Conservation (phyloP, 2,888 invertebrate genomes). For the Eremobia ochroleuca region DNA sequence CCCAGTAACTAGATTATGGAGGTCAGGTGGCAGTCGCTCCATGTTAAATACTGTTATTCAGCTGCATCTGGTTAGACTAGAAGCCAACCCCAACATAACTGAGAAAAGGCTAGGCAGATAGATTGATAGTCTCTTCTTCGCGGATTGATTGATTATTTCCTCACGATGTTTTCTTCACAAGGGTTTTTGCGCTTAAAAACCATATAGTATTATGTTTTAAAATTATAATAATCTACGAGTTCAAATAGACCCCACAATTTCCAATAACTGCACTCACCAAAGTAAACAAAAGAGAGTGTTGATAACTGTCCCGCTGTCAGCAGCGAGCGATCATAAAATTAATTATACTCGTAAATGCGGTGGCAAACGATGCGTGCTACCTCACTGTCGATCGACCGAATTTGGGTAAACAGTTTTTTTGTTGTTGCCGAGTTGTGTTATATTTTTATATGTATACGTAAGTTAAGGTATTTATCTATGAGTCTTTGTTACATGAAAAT, state of each 20-base stretch:
- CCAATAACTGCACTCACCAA: constrained; percentile 8
- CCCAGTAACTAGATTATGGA: no score
- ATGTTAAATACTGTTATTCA: no score
- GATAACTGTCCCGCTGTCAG: constrained; percentile 34
- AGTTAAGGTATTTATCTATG: no score
- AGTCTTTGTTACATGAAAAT: no score
- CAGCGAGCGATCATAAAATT: constrained; percentile 47
- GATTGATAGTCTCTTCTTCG: no score
- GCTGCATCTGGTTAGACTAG: no score
- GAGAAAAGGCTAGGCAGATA: no score
- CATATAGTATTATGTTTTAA: background rate
- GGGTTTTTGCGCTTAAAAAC: background rate
- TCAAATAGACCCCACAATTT: background rate
- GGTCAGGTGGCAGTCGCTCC: no score
- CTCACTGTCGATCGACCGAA: constrained; percentile 9
- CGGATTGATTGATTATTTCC: no score
- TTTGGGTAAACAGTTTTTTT: background rate
- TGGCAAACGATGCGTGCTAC: constrained; percentile 15
- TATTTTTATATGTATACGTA: no score
- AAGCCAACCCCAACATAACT: no score
- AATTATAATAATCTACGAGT: background rate
- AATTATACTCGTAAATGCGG: constrained; percentile 71
- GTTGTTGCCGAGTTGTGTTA: no score
- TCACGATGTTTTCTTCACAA: background rate
- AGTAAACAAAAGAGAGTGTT: constrained; percentile 23